Evolutionary conservation across 2,797 vertebrate genomes (phyloP), one percentile per base, ranked within the genome.

Genomic region (Okamejei kenojei): DNA sequence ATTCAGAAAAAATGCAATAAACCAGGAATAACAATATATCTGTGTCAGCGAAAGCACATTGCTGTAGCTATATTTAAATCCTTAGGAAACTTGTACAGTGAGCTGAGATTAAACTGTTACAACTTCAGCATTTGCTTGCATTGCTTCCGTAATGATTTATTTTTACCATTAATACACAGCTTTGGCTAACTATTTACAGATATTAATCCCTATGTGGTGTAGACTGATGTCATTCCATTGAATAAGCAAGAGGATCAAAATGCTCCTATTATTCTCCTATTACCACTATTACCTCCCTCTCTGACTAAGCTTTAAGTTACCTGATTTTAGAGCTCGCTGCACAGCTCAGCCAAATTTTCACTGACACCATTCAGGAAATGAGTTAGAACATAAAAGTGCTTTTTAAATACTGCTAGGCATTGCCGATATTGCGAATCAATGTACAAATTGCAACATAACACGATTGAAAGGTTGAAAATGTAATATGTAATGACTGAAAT

Each of bases 1-100:
- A 61, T 90, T 84, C 23, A 86, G 82, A 13, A 23, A 86, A 58
- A 86, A 29, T 63, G 82, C 61, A 68, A 35, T 90, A 68, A 90
- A 90, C 32, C 82, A 61, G 17, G 58, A 68, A 8, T 71, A 35
- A 71, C 61, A 68, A 35, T 68, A 32, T 68, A 90, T 63, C 84
- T 23, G 8, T 71, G 32, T 19, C 58, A 90, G 32, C 86, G 19
- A 35, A 38, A 71, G 19, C 23, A 8, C 5, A 1, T 58, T 61
- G 15, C n/a, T 11, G 32, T 26, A 38, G 63, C 13, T 71, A n/a
- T 26, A 58, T n/a, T 7, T 35, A 90, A 26, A 32, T 19, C 19
- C 35, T 23, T 8, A 38, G 45, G 32, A 21, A 35, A 61, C 29
- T 26, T 54, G 23, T 84, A 61, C 54, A 26, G 63, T 90, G 61